Conservation (phyloP, 2,113 vertebrate genomes). For the Pholis gunnellus region DNA sequence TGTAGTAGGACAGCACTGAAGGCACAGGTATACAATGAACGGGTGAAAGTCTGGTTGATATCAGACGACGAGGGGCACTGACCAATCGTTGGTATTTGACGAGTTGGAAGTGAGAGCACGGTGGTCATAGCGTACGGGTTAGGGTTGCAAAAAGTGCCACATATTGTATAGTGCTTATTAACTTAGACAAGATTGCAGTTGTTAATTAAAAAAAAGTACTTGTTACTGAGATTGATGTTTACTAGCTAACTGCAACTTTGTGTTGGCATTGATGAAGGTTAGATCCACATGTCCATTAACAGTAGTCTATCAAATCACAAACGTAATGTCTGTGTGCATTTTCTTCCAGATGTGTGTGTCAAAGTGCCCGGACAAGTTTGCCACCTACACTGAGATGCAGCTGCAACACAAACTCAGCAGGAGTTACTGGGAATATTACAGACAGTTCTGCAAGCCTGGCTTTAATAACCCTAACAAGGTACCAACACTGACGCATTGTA, state of each 20-base stretch:
- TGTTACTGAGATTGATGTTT: neutral
- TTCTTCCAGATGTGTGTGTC: slow-evolving; percentile 90
- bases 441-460: slow-evolving; percentile 89
- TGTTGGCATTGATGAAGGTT: neutral
- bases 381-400: slow-evolving; percentile 90
- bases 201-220: neutral
- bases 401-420: slow-evolving; percentile 78
- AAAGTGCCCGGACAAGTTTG: slow-evolving; percentile 91
- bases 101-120: neutral
- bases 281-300: neutral
- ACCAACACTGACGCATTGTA: neutral
- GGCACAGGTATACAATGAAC: too few relatives aligned
- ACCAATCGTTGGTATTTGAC: neutral
- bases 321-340: neutral
- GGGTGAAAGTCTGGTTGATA: neutral
- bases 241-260: neutral
- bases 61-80: neutral
- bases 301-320: neutral
- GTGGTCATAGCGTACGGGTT: neutral
- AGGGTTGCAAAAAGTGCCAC: neutral
- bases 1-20: too few relatives aligned
- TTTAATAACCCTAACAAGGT: slow-evolving; percentile 89
- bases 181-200: neutral
- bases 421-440: slow-evolving; percentile 90
- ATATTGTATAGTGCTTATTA: neutral